Base-by-base conservation (phyloP, 64 coral and sea anemone genomes). In the Porites australiensis region DNA sequence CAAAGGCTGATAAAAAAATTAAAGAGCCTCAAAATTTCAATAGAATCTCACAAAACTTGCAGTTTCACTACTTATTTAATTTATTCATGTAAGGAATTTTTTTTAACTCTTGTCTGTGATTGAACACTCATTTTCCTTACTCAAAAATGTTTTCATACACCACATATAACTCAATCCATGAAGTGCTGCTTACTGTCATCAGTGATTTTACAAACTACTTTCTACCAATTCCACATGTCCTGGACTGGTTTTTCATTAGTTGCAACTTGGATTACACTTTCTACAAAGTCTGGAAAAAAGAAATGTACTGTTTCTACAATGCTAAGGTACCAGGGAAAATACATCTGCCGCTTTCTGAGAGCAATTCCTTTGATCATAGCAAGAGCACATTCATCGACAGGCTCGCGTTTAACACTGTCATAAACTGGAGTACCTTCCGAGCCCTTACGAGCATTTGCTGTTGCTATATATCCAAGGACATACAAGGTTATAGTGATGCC, bases 381-480 rank as follows among this genome's bases (percentile, higher is more conserved):
- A 55, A 93, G 10, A 20, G 95, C 87, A 86, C 95, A 96, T 51
- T 93, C 66, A 75, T 96, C 80, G 27, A 60, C 87, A 49, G 95
- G 79, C 60, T 86, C 77, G 20, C 86, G 77, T 3, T 81, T 90
- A 3, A 96, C 1, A 58, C 59, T n/a, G 13, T 43, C 52, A 14
- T 73, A 68, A 22, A 77, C 78, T 69, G 59, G 81, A 68, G 12
- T 8, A 13, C 37, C 70, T 19, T 72, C 5, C 6, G 52, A 77
- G 5, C 6, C 45, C 5, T 66, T 77, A 6, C 13, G 71, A 55
- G 79, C 87, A 72, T 83, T 93, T 50, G 48, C 64, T 5, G 91
- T 96, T 23, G 89, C 86, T 20, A 96, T 89, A 16, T 55, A 82
- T 4, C 95, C 95, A 5, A 96, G 52, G 4, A 96, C 79, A 86